Base-by-base conservation (phyloP, 2,888 invertebrate species). In the Tenodera sinensis region DNA sequence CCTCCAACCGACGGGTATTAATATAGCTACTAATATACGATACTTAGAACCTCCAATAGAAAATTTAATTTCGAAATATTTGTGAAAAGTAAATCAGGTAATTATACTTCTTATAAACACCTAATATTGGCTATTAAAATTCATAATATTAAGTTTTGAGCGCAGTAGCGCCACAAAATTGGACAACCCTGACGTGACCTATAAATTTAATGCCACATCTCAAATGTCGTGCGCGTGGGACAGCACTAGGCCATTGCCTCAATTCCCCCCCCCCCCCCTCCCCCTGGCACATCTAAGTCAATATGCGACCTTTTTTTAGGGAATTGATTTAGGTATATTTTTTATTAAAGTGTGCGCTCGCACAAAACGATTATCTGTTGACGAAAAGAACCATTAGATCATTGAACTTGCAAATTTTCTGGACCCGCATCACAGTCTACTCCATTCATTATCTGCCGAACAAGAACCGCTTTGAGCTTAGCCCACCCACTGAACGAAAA, bases 151-250 rank as follows among this genome's bases (percentile, higher is more conserved):
- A 12, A 9, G 42, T 9, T 42, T 42, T 42, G 12, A 42, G 12
- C 1, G 42, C 54, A 71, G 20, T 71, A 71, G 20, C 54, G 20
- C 54, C 1, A 15, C 20, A 20, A 25, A 71, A 25, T 28, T 86
- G 86, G 86, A 86, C 86, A 86, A 9, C 81, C 81, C n/a, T 86
- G 25, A 20, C 3, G 30, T 86, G 86, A 86, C 86, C 86, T 86
- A 86, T 86, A 86, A 71, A 86, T 81, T 86, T 86, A 86, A 86
- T 86, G 86, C 81, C 86, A 81, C 28, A 86, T 28, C 81, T 86
- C 28, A 86, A 86, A 86, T 86, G 86, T 81, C 86, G 54, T 6
- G 20, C 54, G 54, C 54, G 54, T 71, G 54, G 54, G 54, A 20
- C 25, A 71, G 54, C 54, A 20, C 54, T 71, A 71, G 54, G 54